A percentile compares a stretch with the other conserved stretches of the same genome.
These are phyloP conservation scores for Griposia aprilina DNA, from an alignment of 2,888 invertebrate genomes.

Conservation along the genomic window DNA sequence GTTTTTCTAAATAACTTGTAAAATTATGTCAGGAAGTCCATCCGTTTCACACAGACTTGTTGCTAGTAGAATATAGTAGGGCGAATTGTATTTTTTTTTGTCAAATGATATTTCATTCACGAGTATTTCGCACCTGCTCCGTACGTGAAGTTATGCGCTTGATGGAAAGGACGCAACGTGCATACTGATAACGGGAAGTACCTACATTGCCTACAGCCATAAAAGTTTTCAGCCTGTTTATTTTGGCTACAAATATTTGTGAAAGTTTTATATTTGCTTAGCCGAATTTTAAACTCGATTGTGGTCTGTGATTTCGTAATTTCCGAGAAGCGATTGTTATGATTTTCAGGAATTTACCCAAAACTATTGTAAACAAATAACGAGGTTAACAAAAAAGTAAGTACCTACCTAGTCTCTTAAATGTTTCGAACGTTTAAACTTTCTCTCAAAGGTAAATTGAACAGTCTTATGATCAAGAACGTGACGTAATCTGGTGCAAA, in stretches of 20 bases:
- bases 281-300: not conserved
- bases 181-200: constrained; percentile 71
- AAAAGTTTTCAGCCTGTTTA: constrained; percentile 47
- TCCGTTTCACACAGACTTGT: constrained; percentile 18
- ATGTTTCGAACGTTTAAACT: constrained; percentile 48
- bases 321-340: not conserved
- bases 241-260: constrained; percentile 39
- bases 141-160: constrained; percentile 80
- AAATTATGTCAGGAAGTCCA: constrained; percentile 30
- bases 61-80: constrained; percentile 14
- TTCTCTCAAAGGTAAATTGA: constrained; percentile 60
- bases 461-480: constrained; percentile 49
- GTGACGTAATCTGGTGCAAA: constrained; percentile 65
- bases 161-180: constrained; percentile 70
- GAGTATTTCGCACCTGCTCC: constrained; percentile 77
- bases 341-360: constrained; percentile 23
- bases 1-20: constrained; percentile 8
- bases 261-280: constrained; percentile 9
- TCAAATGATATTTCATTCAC: constrained; percentile 56
- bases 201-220: constrained; percentile 30
- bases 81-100: constrained; percentile 13
- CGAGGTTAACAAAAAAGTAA: constrained; percentile 32
- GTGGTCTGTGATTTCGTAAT: not conserved
- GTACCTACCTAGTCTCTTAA: constrained; percentile 33
- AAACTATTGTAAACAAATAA: constrained; percentile 14